Evolutionary conservation across 2,113 vertebrate species (phyloP), one percentile per base, ranked within the genome.

Genomic region (Sturnus vulgaris): DNA sequence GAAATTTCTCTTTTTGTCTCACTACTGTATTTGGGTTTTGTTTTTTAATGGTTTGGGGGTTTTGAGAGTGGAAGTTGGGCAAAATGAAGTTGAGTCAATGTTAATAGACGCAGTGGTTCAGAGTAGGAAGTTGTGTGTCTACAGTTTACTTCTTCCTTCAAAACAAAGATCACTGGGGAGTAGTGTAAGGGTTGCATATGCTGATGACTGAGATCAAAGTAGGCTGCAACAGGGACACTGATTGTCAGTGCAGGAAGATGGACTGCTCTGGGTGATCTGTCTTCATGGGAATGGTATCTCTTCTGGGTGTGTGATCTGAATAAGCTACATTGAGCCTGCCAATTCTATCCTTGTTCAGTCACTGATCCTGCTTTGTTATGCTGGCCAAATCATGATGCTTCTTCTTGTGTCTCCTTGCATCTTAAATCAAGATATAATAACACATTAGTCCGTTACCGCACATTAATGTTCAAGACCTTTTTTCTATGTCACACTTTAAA

Each of bases 141-240:
- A 1, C 30, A 47, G 35, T 55, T 73, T 6, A 28, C 27, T 24
- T 69, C 22, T 52, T 86, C 44, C 14, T 82, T 92, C 33, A 13
- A 11, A 59, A 8, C 15, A 50, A 18, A 60, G n/a, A 5, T 60
- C 5, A 1, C 20, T 57, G n/a, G 31, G 37, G 10, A 46, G 10
- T 22, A 4, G 30, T 2, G 0, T 7, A 17, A 22, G 80, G 44
- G 18, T 47, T 85, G 33, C 15, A 0, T 11, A 11, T 75, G 33
- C 70, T 60, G 47, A 10, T 76, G 53, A 7, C 66, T 65, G 66
- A 6, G 31, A 8, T 47, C 7, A 1, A 1, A 35, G 10, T 46
- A 22, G 52, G 39, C 30, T 86, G 69, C n/a, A 75, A 42, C 33
- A 33, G 50, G 70, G 46, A 11, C 16, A 4, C 20, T 23, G 19